These are phyloP conservation scores for Agrilus mali DNA, from an alignment of 2,888 invertebrate species.

Conservation along the genomic window DNA sequence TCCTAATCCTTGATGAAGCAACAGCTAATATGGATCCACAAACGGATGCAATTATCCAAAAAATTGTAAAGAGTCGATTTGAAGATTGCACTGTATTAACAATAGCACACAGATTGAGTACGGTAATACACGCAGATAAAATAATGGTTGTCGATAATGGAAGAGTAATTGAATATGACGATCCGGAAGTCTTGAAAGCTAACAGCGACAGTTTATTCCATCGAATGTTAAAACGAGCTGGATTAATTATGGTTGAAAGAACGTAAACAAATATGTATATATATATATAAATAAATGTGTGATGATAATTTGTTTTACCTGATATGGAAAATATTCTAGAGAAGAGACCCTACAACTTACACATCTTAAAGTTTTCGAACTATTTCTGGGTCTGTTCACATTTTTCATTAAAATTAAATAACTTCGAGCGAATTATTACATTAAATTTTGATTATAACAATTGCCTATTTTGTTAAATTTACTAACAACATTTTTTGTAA, in stretches of 20 bases:
- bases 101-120: constrained; percentile 69
- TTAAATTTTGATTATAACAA: no score
- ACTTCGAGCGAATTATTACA: no score
- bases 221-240: constrained; percentile 55
- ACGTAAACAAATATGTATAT: constrained; percentile 32
- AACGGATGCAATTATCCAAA: constrained; percentile 62
- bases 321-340: no score
- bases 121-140: constrained; percentile 71
- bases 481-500: no score
- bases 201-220: constrained; percentile 48
- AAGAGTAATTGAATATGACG: constrained; percentile 57
- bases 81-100: constrained; percentile 64
- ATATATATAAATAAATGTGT: no score
- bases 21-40: constrained; percentile 68
- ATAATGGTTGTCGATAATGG: constrained; percentile 72
- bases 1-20: constrained; percentile 46
- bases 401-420: no score
- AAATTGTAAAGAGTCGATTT: constrained; percentile 58
- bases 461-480: no score
- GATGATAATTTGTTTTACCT: no score
- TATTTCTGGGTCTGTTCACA: no score
- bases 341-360: no score
- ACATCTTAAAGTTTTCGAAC: no score
- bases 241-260: constrained; percentile 36
- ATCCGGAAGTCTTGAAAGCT: constrained; percentile 52